Evolutionary conservation across 1,140 invertebrate species (phyloP).

Genomic region (Brachionus plicatilis): DNA sequence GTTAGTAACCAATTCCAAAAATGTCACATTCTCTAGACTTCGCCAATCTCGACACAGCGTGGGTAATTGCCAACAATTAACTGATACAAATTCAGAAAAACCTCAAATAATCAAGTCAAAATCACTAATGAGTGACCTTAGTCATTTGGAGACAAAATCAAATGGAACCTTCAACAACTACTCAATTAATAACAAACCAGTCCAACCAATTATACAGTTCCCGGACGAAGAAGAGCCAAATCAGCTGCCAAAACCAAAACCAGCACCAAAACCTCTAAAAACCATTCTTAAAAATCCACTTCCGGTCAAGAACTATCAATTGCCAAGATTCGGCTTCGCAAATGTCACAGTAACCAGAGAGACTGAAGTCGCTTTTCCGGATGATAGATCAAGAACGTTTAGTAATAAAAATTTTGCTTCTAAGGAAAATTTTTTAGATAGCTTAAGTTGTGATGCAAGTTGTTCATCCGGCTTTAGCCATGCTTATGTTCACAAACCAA

Average conservation of each 20-base stretch:
- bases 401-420: background rate
- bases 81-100: background rate
- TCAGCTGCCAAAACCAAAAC: background rate
- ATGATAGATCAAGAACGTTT: background rate
- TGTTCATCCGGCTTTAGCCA: slow-evolving; percentile 13
- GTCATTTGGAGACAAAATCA: background rate
- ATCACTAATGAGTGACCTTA: background rate
- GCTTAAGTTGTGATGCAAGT: slow-evolving; percentile 20
- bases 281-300: slow-evolving; percentile 7
- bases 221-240: background rate
- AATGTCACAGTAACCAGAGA: background rate
- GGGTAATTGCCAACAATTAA: background rate
- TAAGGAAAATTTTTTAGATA: slow-evolving; percentile 3
- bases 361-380: background rate
- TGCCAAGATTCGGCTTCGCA: background rate
- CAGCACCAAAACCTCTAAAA: background rate
- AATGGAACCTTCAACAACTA: background rate
- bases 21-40: background rate
- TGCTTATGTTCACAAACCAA: background rate
- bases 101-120: background rate
- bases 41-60: background rate
- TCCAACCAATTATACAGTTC: background rate
- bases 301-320: background rate
- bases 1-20: background rate
- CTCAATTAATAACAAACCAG: background rate